Base-by-base conservation (phyloP, 2,797 vertebrate genomes). In the Lates japonicus region DNA sequence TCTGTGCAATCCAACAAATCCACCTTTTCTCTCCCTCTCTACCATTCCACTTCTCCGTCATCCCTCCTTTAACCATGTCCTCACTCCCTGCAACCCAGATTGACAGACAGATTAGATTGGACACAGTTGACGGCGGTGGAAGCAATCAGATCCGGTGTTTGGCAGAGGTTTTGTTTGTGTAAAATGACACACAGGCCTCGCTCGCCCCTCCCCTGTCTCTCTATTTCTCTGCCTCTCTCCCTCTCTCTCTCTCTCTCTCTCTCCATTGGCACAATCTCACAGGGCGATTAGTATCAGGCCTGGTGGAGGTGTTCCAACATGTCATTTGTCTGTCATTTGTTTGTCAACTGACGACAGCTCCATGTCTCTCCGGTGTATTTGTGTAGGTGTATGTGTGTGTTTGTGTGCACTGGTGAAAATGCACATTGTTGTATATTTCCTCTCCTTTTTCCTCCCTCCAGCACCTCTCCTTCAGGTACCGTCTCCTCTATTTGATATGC, bases 281-380 rank as follows among this genome's bases (percentile, higher is more conserved):
- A 86, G 88, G 90, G 90, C 89, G 95, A 96, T 96, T 95, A 95
- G 93, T 93, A 95, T 96, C 95, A 92, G 92, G 93, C 90, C 90
- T 90, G 85, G 88, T 92, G 87, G 93, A 95, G 94, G 92, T 94
- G 94, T 94, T 95, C 93, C 93, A 94, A 91, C 94, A 90, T 95
- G 95, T 95, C 95, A 96, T 95, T 95, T 95, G 93, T 94, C 93
- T 95, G 95, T 96, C 96, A 95, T 95, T 95, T 96, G 94, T 96
- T 95, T 95, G 93, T 95, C 95, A 95, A 91, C 92, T 82, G 91
- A 93, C 90, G 89, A 93, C 93, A 92, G 91, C 90, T 92, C 91
- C 79, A 83, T 90, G 91, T 90, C 89, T 91, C 92, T 91, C 92
- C 81, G 44, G 90, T 89, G 90, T 87, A 88, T 93, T 90, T 84